Base-by-base conservation (phyloP, 2,888 invertebrate species). In the Chaetogeoica ovagalla region DNA sequence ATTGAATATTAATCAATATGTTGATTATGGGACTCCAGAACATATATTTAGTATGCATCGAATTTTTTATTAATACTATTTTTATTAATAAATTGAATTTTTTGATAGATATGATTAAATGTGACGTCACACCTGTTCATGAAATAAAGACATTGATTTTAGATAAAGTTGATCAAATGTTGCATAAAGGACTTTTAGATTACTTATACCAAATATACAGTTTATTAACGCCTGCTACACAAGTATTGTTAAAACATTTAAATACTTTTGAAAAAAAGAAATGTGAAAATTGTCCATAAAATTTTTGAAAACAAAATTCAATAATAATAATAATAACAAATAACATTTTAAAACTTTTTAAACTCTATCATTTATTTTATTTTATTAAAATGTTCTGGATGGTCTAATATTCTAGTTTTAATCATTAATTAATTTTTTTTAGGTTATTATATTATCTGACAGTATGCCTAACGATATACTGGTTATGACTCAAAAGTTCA, bases 401-500 rank as follows among this genome's bases (percentile, higher is more conserved):
- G 15, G 13, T 15, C 48, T 48, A 48, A 48, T 43, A 48, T 15
- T 48, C 48, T 48, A 48, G 9, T 48, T 13, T 11, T 48, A 13
- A 48, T 13, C 11, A 11, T 48, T 48, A 15, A 48, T 48, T 48
- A 43, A 30, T 30, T 37, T 60, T 76, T 23, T 43, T 75, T 83
- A 87, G 85, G 98, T 99, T 69, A 93, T 95, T 4, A 89, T 99
- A 1, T 95, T 99, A 83, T 98, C 98, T 77, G 99, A 99, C 72
- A 99, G 99, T 70, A 88, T 99, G 83, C 99, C 99, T 0, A 98
- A 99, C 85, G 99, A 99, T 88, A 98, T 99, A 84, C 90, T 99
- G 66, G 98, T 99, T 89, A 98, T 99, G 94, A 99, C 99, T n/a
- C 96, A 95, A 82, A 99, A 99, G 88, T 99, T 99, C 86, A 99